phyloP scores from a whole-genome alignment of 1,140 invertebrate species.

The Wasmannia auropunctata region DNA sequence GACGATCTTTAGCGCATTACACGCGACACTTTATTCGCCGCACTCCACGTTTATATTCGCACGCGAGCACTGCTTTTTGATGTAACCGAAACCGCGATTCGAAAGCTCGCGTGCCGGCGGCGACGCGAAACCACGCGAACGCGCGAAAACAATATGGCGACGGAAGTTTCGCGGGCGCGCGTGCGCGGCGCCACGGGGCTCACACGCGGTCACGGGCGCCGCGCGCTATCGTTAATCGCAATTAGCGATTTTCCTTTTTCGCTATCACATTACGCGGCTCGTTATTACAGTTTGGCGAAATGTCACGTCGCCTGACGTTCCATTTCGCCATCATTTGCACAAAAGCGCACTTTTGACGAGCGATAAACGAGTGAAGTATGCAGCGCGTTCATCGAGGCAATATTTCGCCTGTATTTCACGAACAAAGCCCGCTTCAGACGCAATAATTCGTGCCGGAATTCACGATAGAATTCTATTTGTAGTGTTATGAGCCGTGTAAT shows the following conservation, averaged over 20 bases:
- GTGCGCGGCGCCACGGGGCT: too few species aligned
- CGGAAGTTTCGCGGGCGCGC: neutral
- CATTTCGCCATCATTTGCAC: neutral
- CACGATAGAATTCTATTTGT: neutral
- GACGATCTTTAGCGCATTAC: neutral
- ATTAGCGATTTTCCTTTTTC: neutral
- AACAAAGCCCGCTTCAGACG: neutral
- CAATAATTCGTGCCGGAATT: neutral
- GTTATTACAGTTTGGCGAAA: neutral
- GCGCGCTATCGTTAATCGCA: neutral
- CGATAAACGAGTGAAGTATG: neutral
- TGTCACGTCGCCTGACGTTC: neutral
- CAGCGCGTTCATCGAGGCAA: neutral
- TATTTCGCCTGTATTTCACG: neutral
- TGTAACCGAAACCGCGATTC: neutral
- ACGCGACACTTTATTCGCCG: neutral
- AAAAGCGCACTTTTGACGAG: neutral
- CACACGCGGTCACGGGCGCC: too few species aligned
- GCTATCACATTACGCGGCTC: neutral
- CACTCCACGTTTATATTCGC: conserved; percentile 8
- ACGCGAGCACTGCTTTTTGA: neutral
- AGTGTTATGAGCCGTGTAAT: neutral
- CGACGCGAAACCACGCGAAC: neutral
- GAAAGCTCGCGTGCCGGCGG: neutral
- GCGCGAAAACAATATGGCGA: neutral